phyloP scores from a whole-genome alignment of 2,888 invertebrate species.

The Polymixis lichenea region DNA sequence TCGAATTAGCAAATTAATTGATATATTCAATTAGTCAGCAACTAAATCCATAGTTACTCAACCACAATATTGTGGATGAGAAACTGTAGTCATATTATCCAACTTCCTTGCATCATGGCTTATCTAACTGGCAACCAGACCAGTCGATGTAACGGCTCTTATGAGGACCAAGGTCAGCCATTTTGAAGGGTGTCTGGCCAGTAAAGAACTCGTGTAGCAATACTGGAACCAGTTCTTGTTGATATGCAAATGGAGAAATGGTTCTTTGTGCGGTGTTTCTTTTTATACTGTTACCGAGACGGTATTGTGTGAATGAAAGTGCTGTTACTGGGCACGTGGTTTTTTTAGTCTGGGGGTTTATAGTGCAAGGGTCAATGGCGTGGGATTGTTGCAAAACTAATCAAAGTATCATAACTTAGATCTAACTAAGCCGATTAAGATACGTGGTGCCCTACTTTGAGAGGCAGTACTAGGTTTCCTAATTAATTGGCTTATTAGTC shows the following conservation, averaged over 20 bases:
- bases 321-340: neutral
- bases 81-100: slow-evolving; percentile 16
- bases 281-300: neutral
- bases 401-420: neutral
- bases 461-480: neutral
- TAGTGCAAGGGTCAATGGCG: neutral
- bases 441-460: neutral
- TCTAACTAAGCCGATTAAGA: neutral
- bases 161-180: slow-evolving; percentile 40
- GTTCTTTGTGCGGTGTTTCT: slow-evolving; percentile 1
- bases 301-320: slow-evolving; percentile 24
- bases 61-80: neutral
- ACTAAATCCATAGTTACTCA: slow-evolving; percentile 6
- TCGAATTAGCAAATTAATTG: neutral
- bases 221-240: slow-evolving; percentile 45
- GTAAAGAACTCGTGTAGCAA: slow-evolving; percentile 39
- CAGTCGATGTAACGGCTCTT: slow-evolving; percentile 27
- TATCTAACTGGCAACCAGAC: slow-evolving; percentile 25
- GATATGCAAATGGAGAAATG: slow-evolving; percentile 43
- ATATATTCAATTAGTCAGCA: neutral
- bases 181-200: slow-evolving; percentile 49
- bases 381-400: neutral
- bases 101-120: slow-evolving; percentile 25
- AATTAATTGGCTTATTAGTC: no score
- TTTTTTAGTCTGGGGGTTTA: neutral